Evolutionary conservation across 2,888 invertebrate genomes (phyloP).

Genomic region (Chrysopilus asiliformis): DNA sequence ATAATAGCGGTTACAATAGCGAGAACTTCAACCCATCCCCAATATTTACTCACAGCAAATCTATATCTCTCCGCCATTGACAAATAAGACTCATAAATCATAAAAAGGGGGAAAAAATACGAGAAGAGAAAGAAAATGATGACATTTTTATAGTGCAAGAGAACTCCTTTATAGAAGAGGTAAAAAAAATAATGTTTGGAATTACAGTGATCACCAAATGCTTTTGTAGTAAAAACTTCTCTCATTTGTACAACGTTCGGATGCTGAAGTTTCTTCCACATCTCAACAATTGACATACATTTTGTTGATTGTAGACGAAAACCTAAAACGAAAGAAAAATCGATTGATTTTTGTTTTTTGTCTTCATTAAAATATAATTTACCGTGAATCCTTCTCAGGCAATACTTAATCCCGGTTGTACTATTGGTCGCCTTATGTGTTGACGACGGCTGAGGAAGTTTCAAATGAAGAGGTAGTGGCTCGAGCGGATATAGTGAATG

Average conservation of each 20-base stretch:
- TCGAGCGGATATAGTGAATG: slow-evolving; percentile 79
- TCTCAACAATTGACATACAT: slow-evolving; percentile 71
- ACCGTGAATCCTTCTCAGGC: slow-evolving; percentile 78
- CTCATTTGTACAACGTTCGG: slow-evolving; percentile 86
- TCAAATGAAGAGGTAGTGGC: slow-evolving; percentile 44
- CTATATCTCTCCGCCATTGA: too few species aligned
- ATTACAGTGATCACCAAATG: slow-evolving; percentile 93
- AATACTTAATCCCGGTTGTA: slow-evolving; percentile 74
- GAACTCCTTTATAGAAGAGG: too few species aligned
- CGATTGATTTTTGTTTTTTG: neutral
- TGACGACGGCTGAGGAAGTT: slow-evolving; percentile 63
- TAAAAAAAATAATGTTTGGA: too few species aligned
- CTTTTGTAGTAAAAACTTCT: slow-evolving; percentile 89
- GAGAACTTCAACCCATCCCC: too few species aligned
- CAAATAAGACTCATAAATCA: too few species aligned
- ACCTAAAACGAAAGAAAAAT: slow-evolving; percentile 44
- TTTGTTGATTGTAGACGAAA: slow-evolving; percentile 71
- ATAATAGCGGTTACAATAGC: too few species aligned
- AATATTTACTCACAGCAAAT: too few species aligned
- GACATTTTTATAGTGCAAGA: too few species aligned
- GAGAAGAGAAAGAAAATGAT: too few species aligned
- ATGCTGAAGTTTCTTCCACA: slow-evolving; percentile 92
- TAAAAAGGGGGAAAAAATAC: too few species aligned
- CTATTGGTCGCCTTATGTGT: slow-evolving; percentile 82
- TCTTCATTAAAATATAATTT: slow-evolving; percentile 18